phyloP scores from a whole-genome alignment of 2,888 invertebrate genomes.

The Bibio marci region DNA sequence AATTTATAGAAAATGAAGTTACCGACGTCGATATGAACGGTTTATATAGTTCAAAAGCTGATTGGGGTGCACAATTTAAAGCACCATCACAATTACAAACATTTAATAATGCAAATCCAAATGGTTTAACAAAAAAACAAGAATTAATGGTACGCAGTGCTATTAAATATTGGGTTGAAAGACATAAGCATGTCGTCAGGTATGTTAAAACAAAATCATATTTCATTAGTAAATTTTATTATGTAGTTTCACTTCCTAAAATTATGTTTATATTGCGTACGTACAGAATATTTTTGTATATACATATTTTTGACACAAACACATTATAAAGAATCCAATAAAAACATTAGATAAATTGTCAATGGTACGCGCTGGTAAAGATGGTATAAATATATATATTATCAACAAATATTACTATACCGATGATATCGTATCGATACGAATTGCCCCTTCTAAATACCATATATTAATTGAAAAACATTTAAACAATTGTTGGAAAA shows the following conservation, averaged over 20 bases:
- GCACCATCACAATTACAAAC: slow-evolving; percentile 47
- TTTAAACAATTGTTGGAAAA: too few species aligned
- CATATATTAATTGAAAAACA: too few species aligned
- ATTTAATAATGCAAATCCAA: slow-evolving; percentile 49
- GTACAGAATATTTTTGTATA: not conserved
- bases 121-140: slow-evolving; percentile 65
- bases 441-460: too few species aligned
- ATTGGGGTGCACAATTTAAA: slow-evolving; percentile 57
- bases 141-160: slow-evolving; percentile 72
- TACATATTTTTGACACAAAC: not conserved
- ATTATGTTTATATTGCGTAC: not conserved
- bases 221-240: not conserved
- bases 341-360: not conserved
- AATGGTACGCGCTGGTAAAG: too few species aligned
- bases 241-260: not conserved
- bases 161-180: slow-evolving; percentile 79
- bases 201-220: too few species aligned
- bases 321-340: not conserved
- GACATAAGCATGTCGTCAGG: slow-evolving; percentile 79
- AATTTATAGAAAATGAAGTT: slow-evolving; percentile 29
- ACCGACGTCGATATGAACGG: slow-evolving; percentile 50
- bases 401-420: too few species aligned
- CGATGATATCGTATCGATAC: too few species aligned
- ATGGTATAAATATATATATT: too few species aligned
- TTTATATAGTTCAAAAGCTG: slow-evolving; percentile 59